Evolutionary conservation across 2,888 invertebrate genomes (phyloP), one percentile per base, ranked within the genome.

Genomic region (Aphidius colemani): DNA sequence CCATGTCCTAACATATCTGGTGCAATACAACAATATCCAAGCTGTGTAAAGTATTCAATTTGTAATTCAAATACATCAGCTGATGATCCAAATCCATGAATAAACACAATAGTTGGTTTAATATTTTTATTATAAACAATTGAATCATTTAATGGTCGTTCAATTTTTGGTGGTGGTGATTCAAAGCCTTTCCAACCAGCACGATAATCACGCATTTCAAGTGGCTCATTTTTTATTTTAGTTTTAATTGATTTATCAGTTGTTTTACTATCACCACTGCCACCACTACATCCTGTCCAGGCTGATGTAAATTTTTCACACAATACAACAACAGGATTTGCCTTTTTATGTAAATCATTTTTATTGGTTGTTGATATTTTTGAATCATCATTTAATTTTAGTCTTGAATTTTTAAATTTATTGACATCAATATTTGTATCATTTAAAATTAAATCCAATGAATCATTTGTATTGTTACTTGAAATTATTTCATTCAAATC

Each of bases 1-100:
- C 90, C 90, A 75, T 90, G 90, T 0, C 90, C 90, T 46, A 90
- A 79, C 78, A 90, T 82, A 76, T 90, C 90, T 10, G 89, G 88
- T 1, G 88, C 89, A 9, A 89, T 83, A 62, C 89, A 85, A 72
- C 89, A 88, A 77, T 86, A 88, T 0, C 88, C 89, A 67, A 83
- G 81, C 55, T 78, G 78, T 6, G 85, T 82, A 72, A 90, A 86
- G 76, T 86, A 87, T 49, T 84, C 81, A 45, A 88, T 83, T 74
- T 89, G 86, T 63, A 84, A 79, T 69, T 84, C 84, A 86, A 90
- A 90, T 43, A 87, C 81, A 69, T 89, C 88, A 46, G 88, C 86
- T 7, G 87, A 87, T 6, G 88, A 87, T 6, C 89, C 89, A 66
- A 89, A 88, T 8, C 90, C 89, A 79, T 90, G 90, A 40, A 90